Conservation (phyloP, 2,113 vertebrate genomes). For the Sula dactylatra region DNA sequence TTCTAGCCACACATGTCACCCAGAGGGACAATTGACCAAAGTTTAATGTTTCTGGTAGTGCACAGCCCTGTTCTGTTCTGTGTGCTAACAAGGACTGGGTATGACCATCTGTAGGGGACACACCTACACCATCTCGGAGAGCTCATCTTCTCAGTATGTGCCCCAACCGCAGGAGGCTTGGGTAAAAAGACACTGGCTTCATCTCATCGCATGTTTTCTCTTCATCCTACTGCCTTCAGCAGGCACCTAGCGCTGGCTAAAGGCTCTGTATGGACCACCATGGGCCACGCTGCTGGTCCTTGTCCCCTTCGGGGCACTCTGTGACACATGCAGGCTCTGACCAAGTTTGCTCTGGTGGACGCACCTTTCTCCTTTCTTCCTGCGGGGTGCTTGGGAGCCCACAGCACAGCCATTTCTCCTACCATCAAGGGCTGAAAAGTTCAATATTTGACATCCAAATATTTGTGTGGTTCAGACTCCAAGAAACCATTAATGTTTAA, state of each 20-base stretch:
- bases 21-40: background rate
- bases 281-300: rapidly evolving
- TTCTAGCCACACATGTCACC: background rate
- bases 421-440: background rate
- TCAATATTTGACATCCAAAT: conserved; percentile 19
- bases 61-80: background rate
- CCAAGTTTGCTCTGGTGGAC: rapidly evolving
- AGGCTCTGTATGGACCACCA: background rate
- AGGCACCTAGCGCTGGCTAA: background rate
- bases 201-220: rapidly evolving
- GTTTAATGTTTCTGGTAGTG: rapidly evolving
- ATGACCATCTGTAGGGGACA: background rate
- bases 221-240: background rate
- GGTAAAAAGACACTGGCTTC: background rate
- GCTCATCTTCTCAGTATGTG: rapidly evolving
- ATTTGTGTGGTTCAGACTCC: background rate
- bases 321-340: rapidly evolving
- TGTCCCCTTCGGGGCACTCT: rapidly evolving
- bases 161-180: rapidly evolving
- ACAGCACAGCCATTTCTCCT: background rate
- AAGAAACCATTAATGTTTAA: background rate
- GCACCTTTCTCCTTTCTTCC: background rate
- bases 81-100: background rate
- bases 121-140: background rate
- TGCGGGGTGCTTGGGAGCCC: background rate